These are phyloP conservation scores for Bathybates hornii DNA, from an alignment of 2,113 vertebrate species.

Conservation along the genomic window DNA sequence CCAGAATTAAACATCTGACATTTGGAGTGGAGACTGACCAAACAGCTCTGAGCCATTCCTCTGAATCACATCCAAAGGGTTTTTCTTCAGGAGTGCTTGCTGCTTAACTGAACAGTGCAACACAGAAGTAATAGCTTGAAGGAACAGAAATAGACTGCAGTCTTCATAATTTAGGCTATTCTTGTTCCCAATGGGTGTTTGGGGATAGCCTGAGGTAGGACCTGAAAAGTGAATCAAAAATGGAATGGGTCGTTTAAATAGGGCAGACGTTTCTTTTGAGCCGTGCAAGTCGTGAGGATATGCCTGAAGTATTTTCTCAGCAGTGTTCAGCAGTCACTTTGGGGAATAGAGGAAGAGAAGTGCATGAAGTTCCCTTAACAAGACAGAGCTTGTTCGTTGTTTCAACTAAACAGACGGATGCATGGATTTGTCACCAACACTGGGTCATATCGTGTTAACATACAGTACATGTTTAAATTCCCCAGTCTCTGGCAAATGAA, in stretches of 20 bases:
- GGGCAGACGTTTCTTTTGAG: neutral
- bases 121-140: constrained; percentile 7
- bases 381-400: neutral
- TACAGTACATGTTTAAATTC: neutral
- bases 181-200: constrained; percentile 7
- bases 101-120: neutral
- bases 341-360: neutral
- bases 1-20: neutral
- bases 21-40: neutral
- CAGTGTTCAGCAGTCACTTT: neutral
- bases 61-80: neutral
- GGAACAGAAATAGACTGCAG: constrained; percentile 26
- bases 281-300: neutral
- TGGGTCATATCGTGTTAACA: neutral
- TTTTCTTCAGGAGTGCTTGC: neutral
- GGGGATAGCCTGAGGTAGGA: constrained; percentile 42
- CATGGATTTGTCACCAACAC: neutral
- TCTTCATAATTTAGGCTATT: constrained; percentile 23
- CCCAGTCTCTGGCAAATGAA: neutral
- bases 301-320: neutral
- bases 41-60: neutral
- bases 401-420: neutral
- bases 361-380: neutral
- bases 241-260: constrained; percentile 28
- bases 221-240: constrained; percentile 30